Base-by-base conservation (phyloP, 2,797 vertebrate genomes). In the Apogon talboti region DNA sequence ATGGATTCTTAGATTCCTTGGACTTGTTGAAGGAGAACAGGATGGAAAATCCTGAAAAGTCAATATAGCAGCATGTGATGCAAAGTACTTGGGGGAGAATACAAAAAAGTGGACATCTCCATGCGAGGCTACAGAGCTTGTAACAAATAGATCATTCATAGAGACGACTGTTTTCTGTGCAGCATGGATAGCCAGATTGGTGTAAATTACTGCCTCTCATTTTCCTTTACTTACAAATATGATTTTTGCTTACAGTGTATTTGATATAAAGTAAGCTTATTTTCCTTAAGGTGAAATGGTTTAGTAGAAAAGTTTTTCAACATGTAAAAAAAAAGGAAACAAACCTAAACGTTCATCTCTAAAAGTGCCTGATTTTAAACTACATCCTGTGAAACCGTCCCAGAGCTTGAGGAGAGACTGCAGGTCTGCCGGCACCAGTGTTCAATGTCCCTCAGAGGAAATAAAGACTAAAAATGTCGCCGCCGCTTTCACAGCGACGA, bases 361-460 rank as follows among this genome's bases (percentile, higher is more conserved):
- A 1, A 37, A 45, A 33, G 41, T 0, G 19, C 71, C n/a, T 15
- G 28, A 66, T 41, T 78, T 73, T 53, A 80, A 85, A 84, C 78
- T 37, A 66, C 8, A n/a, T 24, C 49, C 42, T 0, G 62, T 33
- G 71, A 83, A 87, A 88, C 85, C 80, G 47, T 24, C 86, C 91
- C 89, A 65, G 78, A 85, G 71, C 81, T 86, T 77, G 84, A 91
- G 87, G 86, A 89, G 88, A 89, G 86, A 89, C 86, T 84, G 86
- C 86, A 83, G 78, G 86, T 86, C 80, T 87, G 87, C 82, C 84
- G 87, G 87, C 90, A 87, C 88, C 90, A 79, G 86, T 85, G 85
- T 87, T 89, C 70, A 71, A 85, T 51, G 79, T 87, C 71, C 80
- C 83, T 84, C 84, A 71, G 74, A 69, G 56, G 57, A 84, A 83